phyloP scores from a whole-genome alignment of 2,888 invertebrate species.

The Catocala sponsa region DNA sequence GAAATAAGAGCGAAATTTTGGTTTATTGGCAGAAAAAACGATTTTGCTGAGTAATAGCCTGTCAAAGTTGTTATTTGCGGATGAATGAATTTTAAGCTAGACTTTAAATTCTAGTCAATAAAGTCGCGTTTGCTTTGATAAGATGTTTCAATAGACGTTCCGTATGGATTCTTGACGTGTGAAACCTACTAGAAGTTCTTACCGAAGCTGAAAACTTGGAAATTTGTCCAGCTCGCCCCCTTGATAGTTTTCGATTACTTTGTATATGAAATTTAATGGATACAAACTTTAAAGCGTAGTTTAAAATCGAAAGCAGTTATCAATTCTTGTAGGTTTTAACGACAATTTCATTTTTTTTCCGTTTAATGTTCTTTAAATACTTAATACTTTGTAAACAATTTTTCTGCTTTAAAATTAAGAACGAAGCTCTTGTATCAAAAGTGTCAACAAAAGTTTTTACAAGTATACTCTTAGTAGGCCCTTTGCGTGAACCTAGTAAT shows the following conservation, averaged over 20 bases:
- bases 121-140: conserved; percentile 23
- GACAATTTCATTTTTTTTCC: no score
- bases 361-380: no score
- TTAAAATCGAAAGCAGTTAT: no score
- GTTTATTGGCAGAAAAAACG: conserved; percentile 15
- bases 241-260: conserved; percentile 54
- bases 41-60: conserved; percentile 27
- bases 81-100: conserved; percentile 4
- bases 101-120: conserved; percentile 1
- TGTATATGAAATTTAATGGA: conserved; percentile 35
- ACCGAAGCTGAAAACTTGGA: conserved; percentile 40
- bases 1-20: conserved; percentile 22
- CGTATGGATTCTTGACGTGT: conserved; percentile 42
- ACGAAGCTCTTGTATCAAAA: no score
- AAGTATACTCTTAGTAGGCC: no score
- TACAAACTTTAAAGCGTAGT: conserved; percentile 1
- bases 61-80: conserved; percentile 38
- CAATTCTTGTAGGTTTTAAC: no score
- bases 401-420: not conserved
- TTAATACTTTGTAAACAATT: no score
- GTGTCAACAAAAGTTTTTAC: no score
- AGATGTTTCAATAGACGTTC: conserved; percentile 3
- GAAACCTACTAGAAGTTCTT: conserved; percentile 42
- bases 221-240: conserved; percentile 44
- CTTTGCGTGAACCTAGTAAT: no score